phyloP scores from a whole-genome alignment of 2,797 vertebrate species.

The Amblyopsis hoosieri region DNA sequence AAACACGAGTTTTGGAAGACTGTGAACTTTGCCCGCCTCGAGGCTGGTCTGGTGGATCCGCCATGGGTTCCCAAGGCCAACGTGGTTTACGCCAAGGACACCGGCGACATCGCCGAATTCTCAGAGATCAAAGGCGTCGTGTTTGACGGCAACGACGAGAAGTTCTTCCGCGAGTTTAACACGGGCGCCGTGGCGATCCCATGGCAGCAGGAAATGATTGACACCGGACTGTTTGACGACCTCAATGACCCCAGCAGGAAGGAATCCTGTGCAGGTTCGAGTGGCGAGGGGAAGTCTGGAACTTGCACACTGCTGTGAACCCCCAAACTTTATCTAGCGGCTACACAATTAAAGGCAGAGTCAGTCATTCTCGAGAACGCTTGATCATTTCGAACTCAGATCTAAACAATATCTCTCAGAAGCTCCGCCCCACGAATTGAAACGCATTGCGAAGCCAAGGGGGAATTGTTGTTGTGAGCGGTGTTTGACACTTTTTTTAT shows the following conservation, averaged over 20 bases:
- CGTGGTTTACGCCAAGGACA: conserved; percentile 92
- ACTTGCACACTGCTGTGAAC: conserved; percentile 87
- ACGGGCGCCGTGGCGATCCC: conserved; percentile 86
- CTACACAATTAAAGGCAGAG: background rate
- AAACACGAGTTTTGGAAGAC: conserved; percentile 90
- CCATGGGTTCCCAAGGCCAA: conserved; percentile 91
- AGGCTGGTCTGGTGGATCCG: conserved; percentile 86
- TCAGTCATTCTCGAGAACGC: no score
- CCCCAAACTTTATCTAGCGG: conserved; percentile 5
- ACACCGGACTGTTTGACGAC: conserved; percentile 90
- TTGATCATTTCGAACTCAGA: no score
- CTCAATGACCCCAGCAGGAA: conserved; percentile 88
- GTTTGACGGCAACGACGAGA: conserved; percentile 87
- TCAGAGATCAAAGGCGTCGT: conserved; percentile 88
- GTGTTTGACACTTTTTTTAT: no score
- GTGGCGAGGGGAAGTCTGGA: conserved; percentile 83
- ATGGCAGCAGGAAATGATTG: conserved; percentile 92
- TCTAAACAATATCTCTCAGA: no score
- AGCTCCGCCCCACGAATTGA: no score
- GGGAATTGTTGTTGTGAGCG: no score
- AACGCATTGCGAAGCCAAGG: no score
- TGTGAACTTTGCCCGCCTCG: conserved; percentile 90
- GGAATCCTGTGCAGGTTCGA: conserved; percentile 58
- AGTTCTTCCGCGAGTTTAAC: conserved; percentile 90
- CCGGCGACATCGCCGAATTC: conserved; percentile 90